Base-by-base conservation (phyloP, 2,888 invertebrate species). In the Drosophila lacicola region DNA sequence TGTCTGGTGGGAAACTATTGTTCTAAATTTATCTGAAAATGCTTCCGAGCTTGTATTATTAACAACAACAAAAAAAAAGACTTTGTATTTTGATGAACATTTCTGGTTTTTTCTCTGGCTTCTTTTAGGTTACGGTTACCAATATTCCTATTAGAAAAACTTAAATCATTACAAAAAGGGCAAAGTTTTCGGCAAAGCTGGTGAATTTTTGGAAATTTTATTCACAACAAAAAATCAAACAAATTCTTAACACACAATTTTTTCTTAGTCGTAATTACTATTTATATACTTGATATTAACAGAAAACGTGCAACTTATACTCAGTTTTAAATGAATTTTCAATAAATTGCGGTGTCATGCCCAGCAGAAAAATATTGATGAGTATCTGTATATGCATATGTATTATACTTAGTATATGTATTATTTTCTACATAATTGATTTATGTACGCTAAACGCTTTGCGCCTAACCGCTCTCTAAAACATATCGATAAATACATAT, bases 61-160 rank as follows among this genome's bases (percentile, higher is more conserved):
- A 36, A 34, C 10, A 55, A 41, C 25, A 9, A 5, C 6, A 8
- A 11, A 5, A n/a, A 54, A 42, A 4, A 14, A 10, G 29, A 37
- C 50, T 41, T 54, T 66, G 13, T 34, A 47, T 60, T 70, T 58
- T 73, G 50, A 72, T 72, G 49, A 56, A 60, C 34, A 53, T 47
- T 73, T 74, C 21, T 70, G 61, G 53, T 69, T 49, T 65, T 54
- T 62, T 56, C 68, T 80, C 69, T 71, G 69, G 63, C 68, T 73
- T 76, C 68, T 82, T 85, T 83, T 85, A 85, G 85, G 85, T 83
- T 85, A 82, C 65, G 85, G 85, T 79, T 88, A 85, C 72, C 86
- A 74, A 67, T 83, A 85, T 81, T 70, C 79, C 72, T 81, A 83
- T 85, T 88, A 85, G 63, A 57, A 67, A 51, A 45, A 65, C 41